phyloP scores from a whole-genome alignment of 2,888 invertebrate species.

The Ectemnius lituratus region DNA sequence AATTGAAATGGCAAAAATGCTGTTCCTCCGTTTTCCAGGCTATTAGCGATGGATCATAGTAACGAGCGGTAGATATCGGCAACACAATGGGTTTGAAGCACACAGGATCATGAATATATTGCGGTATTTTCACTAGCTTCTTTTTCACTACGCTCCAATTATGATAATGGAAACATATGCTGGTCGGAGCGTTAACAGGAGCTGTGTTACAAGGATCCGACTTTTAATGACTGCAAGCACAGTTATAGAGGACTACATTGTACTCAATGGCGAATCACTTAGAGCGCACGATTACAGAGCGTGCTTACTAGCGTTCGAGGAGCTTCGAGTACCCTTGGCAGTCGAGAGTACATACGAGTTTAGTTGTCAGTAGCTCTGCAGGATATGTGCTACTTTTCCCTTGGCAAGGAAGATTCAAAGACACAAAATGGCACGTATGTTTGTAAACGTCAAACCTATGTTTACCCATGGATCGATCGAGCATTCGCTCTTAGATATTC shows the following conservation, averaged over 20 bases:
- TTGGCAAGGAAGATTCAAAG: background rate
- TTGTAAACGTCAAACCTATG: constrained; percentile 39
- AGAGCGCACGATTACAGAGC: too few relatives aligned
- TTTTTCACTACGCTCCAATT: background rate
- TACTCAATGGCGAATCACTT: too few relatives aligned
- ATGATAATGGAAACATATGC: constrained; percentile 1
- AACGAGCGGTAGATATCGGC: background rate
- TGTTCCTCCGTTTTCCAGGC: background rate
- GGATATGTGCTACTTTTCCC: constrained; percentile 10
- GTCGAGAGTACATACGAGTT: too few relatives aligned
- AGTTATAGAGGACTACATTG: background rate
- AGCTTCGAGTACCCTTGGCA: too few relatives aligned
- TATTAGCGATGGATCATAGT: constrained; percentile 1
- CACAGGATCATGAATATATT: background rate
- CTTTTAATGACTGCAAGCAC: background rate
- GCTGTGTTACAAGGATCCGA: background rate
- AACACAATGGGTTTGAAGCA: background rate
- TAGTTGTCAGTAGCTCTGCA: background rate
- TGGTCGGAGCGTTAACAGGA: background rate
- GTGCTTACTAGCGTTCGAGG: too few relatives aligned
- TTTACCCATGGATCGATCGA: constrained; percentile 39
- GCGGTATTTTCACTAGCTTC: background rate
- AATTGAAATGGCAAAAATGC: background rate
- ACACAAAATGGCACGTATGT: constrained; percentile 15
- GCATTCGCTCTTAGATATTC: constrained; percentile 53